phyloP scores from a whole-genome alignment of 2,113 vertebrate genomes.

The Piliocolobus tephrosceles region DNA sequence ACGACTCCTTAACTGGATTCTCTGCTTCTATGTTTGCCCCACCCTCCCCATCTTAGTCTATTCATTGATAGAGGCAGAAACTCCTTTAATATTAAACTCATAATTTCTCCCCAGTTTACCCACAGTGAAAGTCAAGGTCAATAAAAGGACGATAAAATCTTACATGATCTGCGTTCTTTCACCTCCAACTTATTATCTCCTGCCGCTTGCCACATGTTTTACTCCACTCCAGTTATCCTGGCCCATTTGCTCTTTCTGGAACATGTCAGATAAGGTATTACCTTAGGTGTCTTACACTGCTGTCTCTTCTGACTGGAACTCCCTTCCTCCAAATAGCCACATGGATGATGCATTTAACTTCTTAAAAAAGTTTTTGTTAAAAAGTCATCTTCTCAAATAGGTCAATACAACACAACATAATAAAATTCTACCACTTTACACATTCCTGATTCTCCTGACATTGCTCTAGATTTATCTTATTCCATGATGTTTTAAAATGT shows the following conservation, averaged over 20 bases:
- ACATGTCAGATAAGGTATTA: background rate
- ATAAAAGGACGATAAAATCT: background rate
- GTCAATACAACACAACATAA: background rate
- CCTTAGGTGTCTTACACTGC: background rate
- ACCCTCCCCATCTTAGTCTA: background rate
- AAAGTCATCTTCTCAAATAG: background rate
- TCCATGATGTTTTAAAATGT: background rate
- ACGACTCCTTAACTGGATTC: background rate
- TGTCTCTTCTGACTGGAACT: too few species aligned
- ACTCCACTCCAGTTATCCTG: background rate
- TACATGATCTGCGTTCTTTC: background rate
- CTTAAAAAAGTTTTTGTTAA: background rate
- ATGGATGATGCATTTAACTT: background rate
- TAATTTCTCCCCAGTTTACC: background rate
- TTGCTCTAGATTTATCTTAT: background rate
- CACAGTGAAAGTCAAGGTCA: background rate
- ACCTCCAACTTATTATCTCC: fast-evolving
- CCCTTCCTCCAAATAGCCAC: background rate
- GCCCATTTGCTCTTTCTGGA: background rate
- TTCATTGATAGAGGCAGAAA: background rate
- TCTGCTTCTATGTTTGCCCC: background rate
- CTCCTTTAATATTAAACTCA: background rate
- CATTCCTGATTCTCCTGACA: background rate
- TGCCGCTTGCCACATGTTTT: background rate
- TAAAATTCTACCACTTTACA: background rate